A percentile compares a stretch with the other conserved stretches of the same genome.
phyloP scores from a whole-genome alignment of 1,140 invertebrate species.

The Diachasmimorpha longicaudata region DNA sequence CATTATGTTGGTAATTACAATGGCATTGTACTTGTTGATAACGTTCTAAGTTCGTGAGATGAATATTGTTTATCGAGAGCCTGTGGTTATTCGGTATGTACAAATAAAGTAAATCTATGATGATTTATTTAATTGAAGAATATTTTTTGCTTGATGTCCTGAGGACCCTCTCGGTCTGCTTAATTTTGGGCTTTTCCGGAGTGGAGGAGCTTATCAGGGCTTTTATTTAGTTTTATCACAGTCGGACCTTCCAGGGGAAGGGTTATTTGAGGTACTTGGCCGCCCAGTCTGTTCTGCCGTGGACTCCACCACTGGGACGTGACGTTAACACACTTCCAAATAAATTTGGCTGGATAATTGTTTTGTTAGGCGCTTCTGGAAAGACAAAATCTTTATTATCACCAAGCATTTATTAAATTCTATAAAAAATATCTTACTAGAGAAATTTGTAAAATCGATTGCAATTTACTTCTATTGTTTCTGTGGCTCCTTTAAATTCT shows the following conservation, averaged over 20 bases:
- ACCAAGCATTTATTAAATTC: neutral
- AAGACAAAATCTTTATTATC: neutral
- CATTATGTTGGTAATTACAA: neutral
- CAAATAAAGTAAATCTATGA: constrained; percentile 39
- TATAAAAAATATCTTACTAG: neutral
- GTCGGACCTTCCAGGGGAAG: neutral
- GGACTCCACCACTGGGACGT: constrained; percentile 55
- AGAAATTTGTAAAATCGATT: no score
- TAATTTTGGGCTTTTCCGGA: neutral
- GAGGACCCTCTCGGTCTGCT: neutral
- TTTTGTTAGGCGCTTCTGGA: constrained; percentile 48
- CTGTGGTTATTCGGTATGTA: constrained; percentile 36
- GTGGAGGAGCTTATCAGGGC: neutral
- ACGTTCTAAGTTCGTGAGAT: neutral
- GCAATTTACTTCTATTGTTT: no score
- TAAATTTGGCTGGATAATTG: constrained; percentile 46
- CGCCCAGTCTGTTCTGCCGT: constrained; percentile 69
- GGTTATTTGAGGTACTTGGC: constrained; percentile 66
- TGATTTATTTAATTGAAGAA: constrained; percentile 25
- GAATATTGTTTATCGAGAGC: constrained; percentile 23
- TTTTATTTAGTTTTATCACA: constrained; percentile 12
- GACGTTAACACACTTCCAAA: constrained; percentile 54
- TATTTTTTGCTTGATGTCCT: neutral
- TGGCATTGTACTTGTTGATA: neutral
- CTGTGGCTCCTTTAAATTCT: no score